These are phyloP conservation scores for Orthosia gracilis DNA, from an alignment of 2,888 invertebrate genomes.

Conservation along the genomic window DNA sequence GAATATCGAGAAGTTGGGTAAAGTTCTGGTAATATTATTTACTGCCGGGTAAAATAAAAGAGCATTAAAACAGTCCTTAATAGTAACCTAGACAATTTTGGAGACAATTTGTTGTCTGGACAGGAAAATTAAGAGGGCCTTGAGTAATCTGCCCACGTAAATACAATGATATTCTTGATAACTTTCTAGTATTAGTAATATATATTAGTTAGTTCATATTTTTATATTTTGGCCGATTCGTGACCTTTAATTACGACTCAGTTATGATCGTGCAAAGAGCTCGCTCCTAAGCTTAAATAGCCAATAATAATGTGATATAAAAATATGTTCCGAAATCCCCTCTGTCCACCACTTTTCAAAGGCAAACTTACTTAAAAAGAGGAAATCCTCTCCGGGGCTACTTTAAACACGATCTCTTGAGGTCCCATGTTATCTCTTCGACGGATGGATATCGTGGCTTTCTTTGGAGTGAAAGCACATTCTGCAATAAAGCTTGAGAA, in stretches of 20 bases:
- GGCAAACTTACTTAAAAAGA: conserved; percentile 56
- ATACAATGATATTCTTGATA: background rate
- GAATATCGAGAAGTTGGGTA: conserved; percentile 46
- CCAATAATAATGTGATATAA: conserved; percentile 22
- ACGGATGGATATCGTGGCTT: conserved; percentile 43
- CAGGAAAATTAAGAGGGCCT: conserved; percentile 17
- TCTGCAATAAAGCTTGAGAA: conserved; percentile 38
- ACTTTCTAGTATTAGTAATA: background rate
- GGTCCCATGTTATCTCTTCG: conserved; percentile 49
- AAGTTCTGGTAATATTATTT: conserved; percentile 22
- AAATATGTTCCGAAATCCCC: conserved; percentile 23
- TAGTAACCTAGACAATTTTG: conserved; percentile 1
- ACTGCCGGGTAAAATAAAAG: background rate
- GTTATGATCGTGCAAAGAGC: background rate
- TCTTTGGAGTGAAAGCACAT: conserved; percentile 30
- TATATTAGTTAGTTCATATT: background rate
- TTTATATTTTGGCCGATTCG: background rate
- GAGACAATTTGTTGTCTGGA: conserved; percentile 16
- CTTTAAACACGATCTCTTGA: conserved; percentile 56
- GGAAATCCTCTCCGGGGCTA: conserved; percentile 47
- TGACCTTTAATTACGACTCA: background rate
- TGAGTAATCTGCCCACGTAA: background rate
- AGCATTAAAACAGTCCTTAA: background rate
- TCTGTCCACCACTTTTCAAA: conserved; percentile 51
- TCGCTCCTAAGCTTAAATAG: conserved; percentile 9